Evolutionary conservation across 2,888 invertebrate genomes (phyloP).

Genomic region (Leucoma salicis): DNA sequence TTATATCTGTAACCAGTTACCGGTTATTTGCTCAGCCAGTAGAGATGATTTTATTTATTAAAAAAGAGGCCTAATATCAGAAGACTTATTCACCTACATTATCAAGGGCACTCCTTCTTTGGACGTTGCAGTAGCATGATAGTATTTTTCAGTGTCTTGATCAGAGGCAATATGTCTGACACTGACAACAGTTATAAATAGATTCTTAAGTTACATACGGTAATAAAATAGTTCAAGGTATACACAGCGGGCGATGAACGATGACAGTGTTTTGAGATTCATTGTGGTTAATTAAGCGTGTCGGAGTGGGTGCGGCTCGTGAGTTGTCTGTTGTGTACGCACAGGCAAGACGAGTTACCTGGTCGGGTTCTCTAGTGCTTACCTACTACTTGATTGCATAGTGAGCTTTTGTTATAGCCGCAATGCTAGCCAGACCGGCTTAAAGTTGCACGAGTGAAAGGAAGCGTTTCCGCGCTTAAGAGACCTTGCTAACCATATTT

Average conservation of each 20-base stretch:
- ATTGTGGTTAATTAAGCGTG: conserved; percentile 36
- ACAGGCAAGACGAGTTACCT: conserved; percentile 16
- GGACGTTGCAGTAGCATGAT: too few species aligned
- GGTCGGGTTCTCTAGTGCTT: conserved; percentile 17
- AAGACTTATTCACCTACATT: too few species aligned
- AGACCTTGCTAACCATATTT: conserved; percentile 49
- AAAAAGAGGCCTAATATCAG: too few species aligned
- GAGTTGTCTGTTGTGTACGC: conserved; percentile 14
- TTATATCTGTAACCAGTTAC: too few species aligned
- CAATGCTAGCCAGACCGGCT: conserved; percentile 28
- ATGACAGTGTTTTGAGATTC: conserved; percentile 23
- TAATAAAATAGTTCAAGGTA: too few species aligned
- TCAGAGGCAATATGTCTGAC: too few species aligned
- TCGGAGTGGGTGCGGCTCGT: conserved; percentile 25
- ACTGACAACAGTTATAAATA: too few species aligned
- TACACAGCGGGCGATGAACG: conserved; percentile 13
- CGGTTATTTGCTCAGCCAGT: too few species aligned
- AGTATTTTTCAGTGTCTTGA: too few species aligned
- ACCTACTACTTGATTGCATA: conserved; percentile 28
- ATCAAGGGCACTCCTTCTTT: too few species aligned
- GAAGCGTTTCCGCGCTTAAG: conserved; percentile 52
- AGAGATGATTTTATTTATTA: too few species aligned
- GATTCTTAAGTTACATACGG: too few species aligned
- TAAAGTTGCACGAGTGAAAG: conserved; percentile 57
- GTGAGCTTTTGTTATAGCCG: conserved; percentile 52